Percentiles rank a stretch among this genome's conserved stretches.
Conservation (phyloP, 2,113 vertebrate genomes). For the Pungitius pungitius region DNA sequence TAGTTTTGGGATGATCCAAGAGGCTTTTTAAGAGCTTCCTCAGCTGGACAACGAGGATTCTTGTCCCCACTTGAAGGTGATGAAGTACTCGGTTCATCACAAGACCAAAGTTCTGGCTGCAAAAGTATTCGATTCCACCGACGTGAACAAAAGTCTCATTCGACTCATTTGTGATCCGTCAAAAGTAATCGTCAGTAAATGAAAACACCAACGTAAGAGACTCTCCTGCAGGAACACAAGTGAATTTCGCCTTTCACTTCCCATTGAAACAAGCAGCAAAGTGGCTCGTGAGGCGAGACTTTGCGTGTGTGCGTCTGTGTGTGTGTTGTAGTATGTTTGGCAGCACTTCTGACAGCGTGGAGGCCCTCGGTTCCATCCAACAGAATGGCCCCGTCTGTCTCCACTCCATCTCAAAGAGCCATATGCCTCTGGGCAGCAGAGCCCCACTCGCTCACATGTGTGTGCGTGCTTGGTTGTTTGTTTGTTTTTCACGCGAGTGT, state of each 20-base stretch:
- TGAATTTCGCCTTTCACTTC: conserved; percentile 8
- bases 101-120: too few species aligned
- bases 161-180: too few species aligned
- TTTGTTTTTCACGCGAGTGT: neutral
- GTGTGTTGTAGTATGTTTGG: conserved; percentile 59
- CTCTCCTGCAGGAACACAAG: conserved; percentile 12
- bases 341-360: conserved; percentile 69
- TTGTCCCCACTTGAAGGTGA: too few species aligned
- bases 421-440: conserved; percentile 62
- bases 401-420: conserved; percentile 73
- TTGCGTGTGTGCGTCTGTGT: conserved; percentile 21
- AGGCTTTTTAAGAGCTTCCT: too few species aligned
- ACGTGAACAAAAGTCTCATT: too few species aligned
- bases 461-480: conserved; percentile 23
- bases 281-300: conserved; percentile 24
- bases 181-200: too few species aligned
- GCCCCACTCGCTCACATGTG: neutral
- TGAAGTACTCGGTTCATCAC: too few species aligned
- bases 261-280: conserved; percentile 34
- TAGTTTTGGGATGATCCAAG: too few species aligned
- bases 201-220: neutral
- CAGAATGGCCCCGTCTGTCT: conserved; percentile 66
- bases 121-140: too few species aligned
- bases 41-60: too few species aligned
- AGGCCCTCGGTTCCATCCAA: conserved; percentile 64